Base-by-base conservation (phyloP, 1,140 invertebrate genomes). In the Geopemphigus sp. region DNA sequence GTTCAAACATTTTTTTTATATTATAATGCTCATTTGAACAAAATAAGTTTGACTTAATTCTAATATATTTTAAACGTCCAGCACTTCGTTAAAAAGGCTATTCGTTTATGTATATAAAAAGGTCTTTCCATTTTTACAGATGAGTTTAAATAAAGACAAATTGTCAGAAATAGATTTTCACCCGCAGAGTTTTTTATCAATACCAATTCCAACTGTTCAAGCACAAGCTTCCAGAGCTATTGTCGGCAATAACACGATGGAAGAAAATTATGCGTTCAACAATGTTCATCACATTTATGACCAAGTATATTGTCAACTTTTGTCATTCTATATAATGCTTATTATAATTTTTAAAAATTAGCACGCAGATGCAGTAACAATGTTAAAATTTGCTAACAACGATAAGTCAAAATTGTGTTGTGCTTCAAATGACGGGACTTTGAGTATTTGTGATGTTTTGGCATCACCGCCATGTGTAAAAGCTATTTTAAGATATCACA, bases 221-320 rank as follows among this genome's bases (percentile, higher is more conserved):
- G 85, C 85, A 61, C 88, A 89, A 83, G 88, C 89, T 61, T 90
- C 88, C 66, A 86, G 86, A 83, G 85, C 87, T 29, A 87, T 88
- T 59, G 85, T 87, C 19, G 84, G 89, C 84, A 89, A 91, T 47
- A 90, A 89, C 83, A 89, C 89, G 32, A 90, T 93, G 82, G 90
- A 90, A 81, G 92, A 94, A 84, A 94, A 92, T 84, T 95, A 94
- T 89, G 92, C 92, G 1, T 95, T 94, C 85, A 90, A 91, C 81
- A 93, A 93, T 56, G 92, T 95, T 78, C 92, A 95, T 85, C 92
- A 95, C 84, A 93, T 95, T 81, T 95, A 94, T 88, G 93, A 95
- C 87, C 89, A 90, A 86, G 89, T 90, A 85, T 72, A 39, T 59
- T 26, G 17, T 8, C 47, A 12, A 45, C 54, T 22, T 74, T 45